phyloP scores from a whole-genome alignment of 2,797 vertebrate genomes.

The Peromyscus aztecus region DNA sequence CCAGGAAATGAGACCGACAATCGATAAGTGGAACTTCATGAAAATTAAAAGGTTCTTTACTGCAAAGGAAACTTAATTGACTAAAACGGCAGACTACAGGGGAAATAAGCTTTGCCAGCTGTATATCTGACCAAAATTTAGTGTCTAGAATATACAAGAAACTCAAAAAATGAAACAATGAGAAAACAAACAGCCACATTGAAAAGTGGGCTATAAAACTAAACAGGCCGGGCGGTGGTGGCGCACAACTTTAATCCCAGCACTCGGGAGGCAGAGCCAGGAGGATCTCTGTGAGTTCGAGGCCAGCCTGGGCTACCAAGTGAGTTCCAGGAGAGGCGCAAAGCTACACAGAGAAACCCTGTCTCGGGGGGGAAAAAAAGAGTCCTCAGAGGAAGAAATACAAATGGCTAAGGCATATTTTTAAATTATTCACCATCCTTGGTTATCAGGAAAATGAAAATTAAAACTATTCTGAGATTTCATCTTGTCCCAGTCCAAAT shows the following conservation, averaged over 20 bases:
- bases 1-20: not conserved
- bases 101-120: not conserved
- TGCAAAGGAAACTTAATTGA: no score
- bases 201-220: not conserved
- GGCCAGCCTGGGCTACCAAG: no score
- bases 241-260: no score
- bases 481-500: not conserved
- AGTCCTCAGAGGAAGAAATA: not conserved
- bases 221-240: not conserved
- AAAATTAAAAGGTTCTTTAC: no score
- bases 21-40: no score
- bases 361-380: no score
- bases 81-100: not conserved
- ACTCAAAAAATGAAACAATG: not conserved
- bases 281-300: no score
- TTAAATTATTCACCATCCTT: not conserved
- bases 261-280: no score
- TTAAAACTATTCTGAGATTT: not conserved
- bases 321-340: no score
- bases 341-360: no score
- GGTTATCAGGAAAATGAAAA: not conserved
- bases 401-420: not conserved
- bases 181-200: not conserved
- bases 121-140: not conserved
- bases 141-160: not conserved